Base-by-base conservation (phyloP, 1,140 invertebrate genomes). In the Zaprionus africanus region DNA sequence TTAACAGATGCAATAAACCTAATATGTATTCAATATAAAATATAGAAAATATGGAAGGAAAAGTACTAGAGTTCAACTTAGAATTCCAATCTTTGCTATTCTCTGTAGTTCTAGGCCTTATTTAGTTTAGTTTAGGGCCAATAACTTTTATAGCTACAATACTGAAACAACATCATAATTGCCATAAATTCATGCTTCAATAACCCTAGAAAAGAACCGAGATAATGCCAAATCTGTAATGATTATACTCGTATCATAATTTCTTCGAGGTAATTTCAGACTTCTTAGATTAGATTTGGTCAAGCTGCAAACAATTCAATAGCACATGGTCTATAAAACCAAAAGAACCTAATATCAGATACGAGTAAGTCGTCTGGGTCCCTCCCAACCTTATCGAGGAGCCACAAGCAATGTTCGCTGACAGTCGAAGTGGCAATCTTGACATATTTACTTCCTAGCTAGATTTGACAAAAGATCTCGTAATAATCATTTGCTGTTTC, bases 361-460 rank as follows among this genome's bases (percentile, higher is more conserved):
- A n/a, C n/a, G n/a, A n/a, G n/a, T n/a, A 56, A 56, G 15, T 15
- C 26, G 26, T 54, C 13, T 54, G 26, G 13, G 26, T 7, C 5
- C 7, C 11, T 9, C 31, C 31, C 6, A 1, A 46, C 5, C 28
- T 56, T 51, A 46, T 17, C 5, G 36, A 38, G 13, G 36, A 38
- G 13, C 36, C 24, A 7, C 41, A 53, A 17, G 9, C 9, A 46
- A 63, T 15, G 1, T 63, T 13, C 24, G 15, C 49, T 17, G 49
- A 49, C 15, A 54, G 36, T 13, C 19, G 15, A 5, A 26, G 15
- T 34, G 22, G 11, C 5, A 28, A 26, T 54, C 26, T 15, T 15
- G 53, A 56, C 15, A 56, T n/a, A 49, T 63, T 63, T 51, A 58
- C 51, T 75, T 63, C 53, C 58, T 36, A 26, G 22, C 43, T 67